Base-by-base conservation (phyloP, 2,113 vertebrate genomes). In the Tyto alba region DNA sequence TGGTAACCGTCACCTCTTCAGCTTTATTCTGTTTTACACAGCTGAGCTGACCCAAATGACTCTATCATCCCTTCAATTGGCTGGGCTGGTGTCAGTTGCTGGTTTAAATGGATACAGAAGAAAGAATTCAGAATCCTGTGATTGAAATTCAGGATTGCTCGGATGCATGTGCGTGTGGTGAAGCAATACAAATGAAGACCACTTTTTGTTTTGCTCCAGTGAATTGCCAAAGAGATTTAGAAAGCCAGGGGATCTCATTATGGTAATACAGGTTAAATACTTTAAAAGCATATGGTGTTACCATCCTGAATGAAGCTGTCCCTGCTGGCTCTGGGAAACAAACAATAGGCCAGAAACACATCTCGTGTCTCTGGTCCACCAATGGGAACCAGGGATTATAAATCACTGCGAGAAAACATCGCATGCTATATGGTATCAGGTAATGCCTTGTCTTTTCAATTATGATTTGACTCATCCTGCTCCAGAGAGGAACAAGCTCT, bases 231-330 rank as follows among this genome's bases (percentile, higher is more conserved):
- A 89, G 84, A 88, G 88, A 90, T 93, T 94, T 95, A 91, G 69
- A 93, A 95, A 95, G 74, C 76, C 84, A 95, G 64, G 83, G 82
- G 88, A 96, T 81, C 85, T 96, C 94, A 95, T 96, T 95, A 96
- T 93, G 88, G 79, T 93, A 97, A 97, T 76, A 69, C 57, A 97
- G 82, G 94, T 91, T 96, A 97, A 97, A 97, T 87, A 86, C 78
- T 96, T 94, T 81, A 87, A 97, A 95, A 89, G 93, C 83, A 96
- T 85, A 91, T 84, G 79, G 57, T 76, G 48, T 83, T 89, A 88
- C 77, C 36, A 40, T 92, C 85, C 87, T 92, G 87, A 95, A 97
- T 96, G 85, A 90, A 95, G 93, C 63, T 84, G 84, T 94, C 93
- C 94, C 89, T 94, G 93, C 83, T 3, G 32, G 88, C 76, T 95